Evolutionary conservation across 2,797 vertebrate species (phyloP), one percentile per base, ranked within the genome.

Genomic region (Glyptemys insculpta): DNA sequence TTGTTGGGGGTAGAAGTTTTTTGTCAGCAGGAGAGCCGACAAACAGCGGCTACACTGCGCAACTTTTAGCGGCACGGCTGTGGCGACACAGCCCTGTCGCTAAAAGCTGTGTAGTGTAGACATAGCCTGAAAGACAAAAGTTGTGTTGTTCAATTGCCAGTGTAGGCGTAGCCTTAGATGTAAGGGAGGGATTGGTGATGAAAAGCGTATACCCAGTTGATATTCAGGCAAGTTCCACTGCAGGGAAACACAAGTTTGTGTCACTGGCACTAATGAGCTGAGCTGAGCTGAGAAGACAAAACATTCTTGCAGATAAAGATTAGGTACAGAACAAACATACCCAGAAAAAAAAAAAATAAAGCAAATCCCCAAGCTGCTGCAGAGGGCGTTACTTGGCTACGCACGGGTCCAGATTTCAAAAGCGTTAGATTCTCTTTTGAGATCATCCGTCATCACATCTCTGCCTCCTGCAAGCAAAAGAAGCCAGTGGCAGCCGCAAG

Each of bases 351-450:
- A 6, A 10, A 4, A 12, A 8, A 0, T 0, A 1, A 34, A 1
- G 49, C 2, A 12, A 41, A 41, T 72, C 18, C 10, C 31, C 86
- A 31, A 80, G 76, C 93, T 27, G 0, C 65, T 4, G 68, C 3
- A 0, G 47, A 81, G 85, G 1, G 1, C 19, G 2, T 53, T 37
- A 6, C 0, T 1, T 0, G 83, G 80, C 2, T 3, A 29, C 0
- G 14, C 2, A 0, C 2, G 31, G 37, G 86, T 31, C 21, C 0
- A 18, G 81, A 89, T 82, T 8, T 7, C 47, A 52, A 1, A 78
- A 86, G 34, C 54, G 37, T 56, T 34, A 65, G 49, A 34, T 56
- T 34, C 57, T 81, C 65, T 78, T 76, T 79, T 21, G 0, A 57
- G 8, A n/a, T 1, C 93, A 89, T 78, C 94, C 7, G 1, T 91